These are phyloP conservation scores for Synergus itoensis DNA, from an alignment of 2,888 invertebrate genomes.

Conservation along the genomic window DNA sequence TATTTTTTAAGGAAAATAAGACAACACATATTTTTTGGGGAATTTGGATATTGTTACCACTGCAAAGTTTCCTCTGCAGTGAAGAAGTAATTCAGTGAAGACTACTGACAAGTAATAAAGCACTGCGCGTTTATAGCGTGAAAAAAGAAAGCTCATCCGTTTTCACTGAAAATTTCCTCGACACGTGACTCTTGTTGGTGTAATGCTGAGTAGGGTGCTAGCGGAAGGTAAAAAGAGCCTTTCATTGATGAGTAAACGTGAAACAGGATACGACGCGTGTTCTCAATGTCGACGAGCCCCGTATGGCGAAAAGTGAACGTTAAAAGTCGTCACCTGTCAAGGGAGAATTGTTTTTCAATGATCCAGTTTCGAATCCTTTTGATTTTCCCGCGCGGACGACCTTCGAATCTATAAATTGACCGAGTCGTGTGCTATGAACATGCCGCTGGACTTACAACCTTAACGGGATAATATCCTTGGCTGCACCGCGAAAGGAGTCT, in stretches of 20 bases:
- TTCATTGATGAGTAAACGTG: neutral
- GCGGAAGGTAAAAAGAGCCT: neutral
- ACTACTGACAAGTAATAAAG: neutral
- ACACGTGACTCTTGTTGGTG: neutral
- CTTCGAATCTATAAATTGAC: slow-evolving; percentile 46
- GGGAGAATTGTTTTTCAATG: slow-evolving; percentile 44
- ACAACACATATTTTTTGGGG: too few relatives aligned
- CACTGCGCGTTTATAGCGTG: too few relatives aligned
- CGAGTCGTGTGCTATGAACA: slow-evolving; percentile 39
- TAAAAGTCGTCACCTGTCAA: slow-evolving; percentile 31
- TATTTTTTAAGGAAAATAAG: too few relatives aligned
- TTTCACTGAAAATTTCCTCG: neutral
- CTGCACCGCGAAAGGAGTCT: slow-evolving; percentile 54
- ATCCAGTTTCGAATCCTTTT: slow-evolving; percentile 61
- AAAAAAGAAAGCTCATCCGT: too few relatives aligned
- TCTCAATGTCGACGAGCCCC: neutral
- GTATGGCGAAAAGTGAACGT: slow-evolving; percentile 34
- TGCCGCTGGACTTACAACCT: slow-evolving; percentile 43
- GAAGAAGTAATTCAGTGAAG: too few relatives aligned
- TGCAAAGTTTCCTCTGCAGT: too few relatives aligned
- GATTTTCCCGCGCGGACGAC: slow-evolving; percentile 56
- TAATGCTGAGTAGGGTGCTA: neutral
- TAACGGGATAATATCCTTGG: slow-evolving; percentile 58
- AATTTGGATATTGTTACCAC: too few relatives aligned
- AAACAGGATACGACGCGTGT: slow-evolving; percentile 16